These are phyloP conservation scores for Lacerta viridis DNA, from an alignment of 2,797 vertebrate species.

Conservation along the genomic window DNA sequence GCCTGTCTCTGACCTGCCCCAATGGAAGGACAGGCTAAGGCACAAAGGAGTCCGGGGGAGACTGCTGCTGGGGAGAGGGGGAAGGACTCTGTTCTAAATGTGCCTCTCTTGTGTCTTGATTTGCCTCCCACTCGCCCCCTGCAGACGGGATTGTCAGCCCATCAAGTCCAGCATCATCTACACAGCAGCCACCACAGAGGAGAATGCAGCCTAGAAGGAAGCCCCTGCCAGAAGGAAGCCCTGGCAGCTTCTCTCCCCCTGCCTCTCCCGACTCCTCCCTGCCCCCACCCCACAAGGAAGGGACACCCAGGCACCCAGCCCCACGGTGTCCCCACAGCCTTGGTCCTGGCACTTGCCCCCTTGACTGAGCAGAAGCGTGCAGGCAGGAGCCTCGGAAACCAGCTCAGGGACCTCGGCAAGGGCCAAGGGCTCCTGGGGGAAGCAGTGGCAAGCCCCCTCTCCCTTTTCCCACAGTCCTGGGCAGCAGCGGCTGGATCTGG, in stretches of 20 bases:
- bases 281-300: neutral
- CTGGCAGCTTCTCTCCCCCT: fast-evolving
- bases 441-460: neutral
- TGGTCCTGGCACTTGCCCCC: no score
- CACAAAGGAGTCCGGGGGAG: neutral
- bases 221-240: neutral
- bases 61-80: neutral
- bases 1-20: no score
- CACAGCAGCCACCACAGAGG: conserved; percentile 47
- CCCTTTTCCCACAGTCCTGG: neutral
- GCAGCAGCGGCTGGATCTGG: neutral
- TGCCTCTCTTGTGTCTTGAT: fast-evolving
- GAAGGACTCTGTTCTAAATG: neutral
- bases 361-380: no score
- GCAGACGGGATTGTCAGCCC: conserved; percentile 36
- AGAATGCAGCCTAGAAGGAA: conserved; percentile 34
- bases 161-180: conserved; percentile 75
- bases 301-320: neutral
- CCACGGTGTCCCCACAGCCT: neutral
- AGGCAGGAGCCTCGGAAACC: no score
- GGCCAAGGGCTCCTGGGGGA: neutral
- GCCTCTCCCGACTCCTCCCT: neutral
- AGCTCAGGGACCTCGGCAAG: no score
- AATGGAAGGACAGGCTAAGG: no score
- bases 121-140: fast-evolving